Percentiles rank a stretch among this genome's conserved stretches.
These are phyloP conservation scores for Drosophila picticornis DNA, from an alignment of 2,888 invertebrate genomes.

Conservation along the genomic window DNA sequence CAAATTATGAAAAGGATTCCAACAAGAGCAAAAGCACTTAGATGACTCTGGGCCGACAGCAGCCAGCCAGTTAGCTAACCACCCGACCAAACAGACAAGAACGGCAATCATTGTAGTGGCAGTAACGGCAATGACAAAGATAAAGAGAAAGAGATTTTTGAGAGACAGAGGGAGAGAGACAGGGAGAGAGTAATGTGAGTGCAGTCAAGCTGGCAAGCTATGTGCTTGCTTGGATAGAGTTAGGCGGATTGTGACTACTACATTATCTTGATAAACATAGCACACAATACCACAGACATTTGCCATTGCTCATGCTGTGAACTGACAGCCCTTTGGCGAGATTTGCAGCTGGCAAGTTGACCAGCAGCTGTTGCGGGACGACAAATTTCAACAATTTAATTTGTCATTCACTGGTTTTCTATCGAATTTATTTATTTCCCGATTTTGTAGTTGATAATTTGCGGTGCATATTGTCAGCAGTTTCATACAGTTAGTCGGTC, in stretches of 20 bases:
- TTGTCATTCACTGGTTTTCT: constrained; percentile 44
- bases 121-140: constrained; percentile 57
- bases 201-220: constrained; percentile 56
- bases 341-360: constrained; percentile 29
- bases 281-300: constrained; percentile 59
- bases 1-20: constrained; percentile 74
- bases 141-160: constrained; percentile 8
- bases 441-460: constrained; percentile 22
- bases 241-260: constrained; percentile 71
- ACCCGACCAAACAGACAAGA: constrained; percentile 17
- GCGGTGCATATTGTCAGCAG: constrained; percentile 16
- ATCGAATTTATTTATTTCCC: constrained; percentile 35
- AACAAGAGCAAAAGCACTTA: constrained; percentile 15
- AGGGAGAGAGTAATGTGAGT: constrained; percentile 62
- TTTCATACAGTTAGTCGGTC: no score
- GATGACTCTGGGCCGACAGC: constrained; percentile 46
- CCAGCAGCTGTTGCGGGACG: constrained; percentile 13
- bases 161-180: constrained; percentile 13
- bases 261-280: constrained; percentile 76
- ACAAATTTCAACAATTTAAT: constrained; percentile 62
- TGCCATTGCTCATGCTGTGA: constrained; percentile 46
- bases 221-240: constrained; percentile 32
- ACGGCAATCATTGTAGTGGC: constrained; percentile 59
- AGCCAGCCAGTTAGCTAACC: constrained; percentile 17
- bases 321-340: constrained; percentile 32